A percentile compares a stretch with the other conserved stretches of the same genome.
These are phyloP conservation scores for Drosophila flavopinicola DNA, from an alignment of 2,888 invertebrate genomes.

Conservation along the genomic window DNA sequence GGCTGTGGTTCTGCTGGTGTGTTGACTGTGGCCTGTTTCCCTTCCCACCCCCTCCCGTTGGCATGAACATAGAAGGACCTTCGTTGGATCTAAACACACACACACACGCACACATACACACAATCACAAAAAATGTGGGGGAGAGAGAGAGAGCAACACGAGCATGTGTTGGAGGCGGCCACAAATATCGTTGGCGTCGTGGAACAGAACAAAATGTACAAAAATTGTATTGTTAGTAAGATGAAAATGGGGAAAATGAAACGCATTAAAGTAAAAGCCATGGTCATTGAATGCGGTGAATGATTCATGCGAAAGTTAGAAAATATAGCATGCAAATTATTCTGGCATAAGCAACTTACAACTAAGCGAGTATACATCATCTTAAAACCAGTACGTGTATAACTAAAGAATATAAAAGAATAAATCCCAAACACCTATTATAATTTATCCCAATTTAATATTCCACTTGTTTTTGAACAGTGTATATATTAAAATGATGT, in stretches of 20 bases:
- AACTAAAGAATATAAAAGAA: too few species aligned
- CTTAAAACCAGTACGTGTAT: too few species aligned
- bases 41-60: slow-evolving; percentile 84
- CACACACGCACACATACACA: slow-evolving; percentile 25
- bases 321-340: slow-evolving; percentile 50
- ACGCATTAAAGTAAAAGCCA: slow-evolving; percentile 61
- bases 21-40: slow-evolving; percentile 77
- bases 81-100: slow-evolving; percentile 71
- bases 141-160: slow-evolving; percentile 25
- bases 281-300: slow-evolving; percentile 42
- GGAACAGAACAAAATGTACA: slow-evolving; percentile 74
- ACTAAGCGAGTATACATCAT: neutral
- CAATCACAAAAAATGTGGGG: slow-evolving; percentile 21
- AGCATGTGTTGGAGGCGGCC: slow-evolving; percentile 33
- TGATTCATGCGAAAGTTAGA: slow-evolving; percentile 44
- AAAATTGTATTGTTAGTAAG: slow-evolving; percentile 71
- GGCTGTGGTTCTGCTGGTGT: slow-evolving; percentile 79
- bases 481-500: too few species aligned
- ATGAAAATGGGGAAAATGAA: slow-evolving; percentile 71
- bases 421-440: too few species aligned
- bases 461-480: too few species aligned
- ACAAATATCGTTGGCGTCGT: slow-evolving; percentile 40
- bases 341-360: slow-evolving; percentile 5
- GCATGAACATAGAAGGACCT: slow-evolving; percentile 83
- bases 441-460: neutral